Conservation (phyloP, 2,888 invertebrate genomes). For the Tetragnatha montana region DNA sequence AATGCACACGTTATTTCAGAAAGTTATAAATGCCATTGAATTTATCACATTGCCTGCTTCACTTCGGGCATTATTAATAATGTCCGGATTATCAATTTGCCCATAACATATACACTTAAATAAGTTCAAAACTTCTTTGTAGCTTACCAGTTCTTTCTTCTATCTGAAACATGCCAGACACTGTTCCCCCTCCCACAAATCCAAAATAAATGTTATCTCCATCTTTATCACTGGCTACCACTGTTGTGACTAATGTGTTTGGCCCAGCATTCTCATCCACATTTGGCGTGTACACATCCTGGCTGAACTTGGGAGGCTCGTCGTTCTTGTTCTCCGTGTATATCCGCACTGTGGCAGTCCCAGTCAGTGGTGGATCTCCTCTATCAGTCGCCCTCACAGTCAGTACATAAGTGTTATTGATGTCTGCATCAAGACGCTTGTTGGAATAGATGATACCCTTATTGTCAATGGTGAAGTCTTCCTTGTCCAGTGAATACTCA, state of each 20-base stretch:
- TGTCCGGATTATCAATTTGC: background rate
- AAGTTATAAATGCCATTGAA: too few species aligned
- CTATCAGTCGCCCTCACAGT: constrained; percentile 95
- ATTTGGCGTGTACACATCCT: constrained; percentile 96
- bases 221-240: constrained; percentile 97
- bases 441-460: constrained; percentile 94
- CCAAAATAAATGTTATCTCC: constrained; percentile 96
- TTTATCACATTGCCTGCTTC: too few species aligned
- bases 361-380: constrained; percentile 93
- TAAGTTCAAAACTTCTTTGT: too few species aligned
- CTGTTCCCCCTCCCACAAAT: constrained; percentile 88
- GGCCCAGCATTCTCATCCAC: constrained; percentile 97
- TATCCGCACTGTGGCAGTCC: constrained; percentile 93
- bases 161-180: constrained; percentile 93
- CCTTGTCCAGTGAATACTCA: constrained; percentile 92
- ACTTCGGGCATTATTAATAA: too few species aligned
- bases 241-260: constrained; percentile 95
- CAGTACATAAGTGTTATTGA: constrained; percentile 96
- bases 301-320: constrained; percentile 96
- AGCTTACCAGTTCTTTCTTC: constrained; percentile 88
- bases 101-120: background rate
- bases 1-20: too few species aligned
- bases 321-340: constrained; percentile 99
- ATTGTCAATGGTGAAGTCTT: constrained; percentile 95
- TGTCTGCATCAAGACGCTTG: constrained; percentile 95